Base-by-base conservation (phyloP, 2,113 vertebrate species). In the Lophius piscatorius region DNA sequence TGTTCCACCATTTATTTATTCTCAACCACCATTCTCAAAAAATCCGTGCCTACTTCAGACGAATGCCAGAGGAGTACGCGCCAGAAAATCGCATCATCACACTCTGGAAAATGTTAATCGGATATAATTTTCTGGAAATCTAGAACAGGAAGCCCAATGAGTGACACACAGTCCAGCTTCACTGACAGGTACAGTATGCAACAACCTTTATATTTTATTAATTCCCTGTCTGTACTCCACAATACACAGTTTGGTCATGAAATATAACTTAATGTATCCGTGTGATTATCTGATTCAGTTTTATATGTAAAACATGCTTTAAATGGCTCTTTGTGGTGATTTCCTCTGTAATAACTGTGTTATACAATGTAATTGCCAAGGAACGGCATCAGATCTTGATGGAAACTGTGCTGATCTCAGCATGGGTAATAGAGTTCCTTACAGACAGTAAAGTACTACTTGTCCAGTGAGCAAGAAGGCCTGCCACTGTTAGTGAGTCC, bases 71-170 rank as follows among this genome's bases (percentile, higher is more conserved):
- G 76, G 77, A 84, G 78, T 72, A 82, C 70, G 63, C 63, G 55
- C 63, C 59, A 60, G 51, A 58, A 86, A 59, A 64, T 76, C 77
- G 56, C 40, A 56, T 63, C 74, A 83, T 84, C 83, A 77, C 59
- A 55, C 72, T 80, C 70, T 65, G 84, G 82, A 95, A 91, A 91
- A 97, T 97, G 95, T 92, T 91, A 93, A 91, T 93, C 91, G 94
- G 94, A 93, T 95, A 90, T 92, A 88, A 90, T 76, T 86, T 80
- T 31, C 85, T 87, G 79, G 78, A 85, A 86, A 84, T 85, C 87
- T 92, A 90, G 82, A 90, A 81, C 85, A 86, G 72, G 93, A 94
- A 95, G 93, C 94, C 96, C 94, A 98, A 98, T 98, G 96, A 98
- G 94, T 91, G 94, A 96, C 94, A 94, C 93, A 97, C 95, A 96